Base-by-base conservation (phyloP, 2,888 invertebrate genomes). In the Tortricodes alternella region DNA sequence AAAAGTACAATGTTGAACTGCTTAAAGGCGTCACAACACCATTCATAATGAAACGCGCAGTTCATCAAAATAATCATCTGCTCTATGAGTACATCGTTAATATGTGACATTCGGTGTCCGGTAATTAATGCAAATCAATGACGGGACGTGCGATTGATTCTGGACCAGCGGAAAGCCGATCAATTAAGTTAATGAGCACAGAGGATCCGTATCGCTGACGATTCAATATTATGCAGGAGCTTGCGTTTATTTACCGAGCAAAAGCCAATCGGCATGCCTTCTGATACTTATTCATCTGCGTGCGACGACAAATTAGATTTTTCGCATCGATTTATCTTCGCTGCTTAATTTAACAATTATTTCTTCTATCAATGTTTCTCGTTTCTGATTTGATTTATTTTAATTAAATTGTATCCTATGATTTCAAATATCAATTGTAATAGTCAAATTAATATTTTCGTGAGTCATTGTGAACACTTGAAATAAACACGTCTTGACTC, bases 121-220 rank as follows among this genome's bases (percentile, higher is more conserved):
- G 80, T 89, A 88, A 89, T 89, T 85, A 89, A 90, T 89, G 88
- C 84, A 89, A 89, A 89, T 88, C 87, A 85, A 83, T 85, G 82
- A 81, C 75, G 68, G 83, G 75, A 82, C 83, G 85, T 87, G 82
- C 80, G 80, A 82, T 80, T 82, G 85, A 84, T 83, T 82, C 82
- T 74, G 77, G 76, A 74, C 81, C 80, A 80, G 78, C 77, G 80
- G 84, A 80, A 84, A 87, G 85, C 88, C 81, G 88, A 89, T 89
- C 87, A 89, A 89, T 89, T 89, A 89, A 80, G 83, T 76, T 88
- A 88, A 90, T 89, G 86, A 89, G 87, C 83, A 81, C 68, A 73
- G 76, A 76, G 83, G 77, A 80, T 79, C 80, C 79, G 80, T 85
- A 85, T 84, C 78, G 83, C 83, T 84, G 86, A 85, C 83, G 82